phyloP scores from a whole-genome alignment of 2,888 invertebrate species.

The Macaria notata region DNA sequence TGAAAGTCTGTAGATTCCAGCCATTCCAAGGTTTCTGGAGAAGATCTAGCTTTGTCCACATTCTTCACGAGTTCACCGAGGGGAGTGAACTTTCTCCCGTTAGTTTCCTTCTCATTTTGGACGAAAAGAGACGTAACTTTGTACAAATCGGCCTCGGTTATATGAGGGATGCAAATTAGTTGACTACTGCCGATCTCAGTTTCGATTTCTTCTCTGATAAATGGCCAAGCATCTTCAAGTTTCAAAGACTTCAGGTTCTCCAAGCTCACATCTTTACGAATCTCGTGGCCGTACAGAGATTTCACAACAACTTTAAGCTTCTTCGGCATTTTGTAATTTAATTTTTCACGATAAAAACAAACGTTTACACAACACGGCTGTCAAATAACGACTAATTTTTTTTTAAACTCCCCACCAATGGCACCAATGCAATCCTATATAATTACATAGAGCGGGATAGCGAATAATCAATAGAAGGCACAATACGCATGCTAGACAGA shows the following conservation, averaged over 20 bases:
- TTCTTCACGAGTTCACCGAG: constrained; percentile 69
- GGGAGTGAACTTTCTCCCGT: constrained; percentile 75
- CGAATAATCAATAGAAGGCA: constrained; percentile 36
- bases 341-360: constrained; percentile 27
- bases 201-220: constrained; percentile 79
- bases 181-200: constrained; percentile 77
- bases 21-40: constrained; percentile 64
- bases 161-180: constrained; percentile 76
- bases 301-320: constrained; percentile 77
- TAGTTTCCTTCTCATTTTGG: constrained; percentile 70
- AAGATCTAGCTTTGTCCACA: constrained; percentile 67
- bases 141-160: constrained; percentile 77
- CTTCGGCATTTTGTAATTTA: constrained; percentile 67
- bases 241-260: constrained; percentile 70
- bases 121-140: constrained; percentile 75
- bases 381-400: constrained; percentile 47
- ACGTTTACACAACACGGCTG: constrained; percentile 31
- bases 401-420: not conserved
- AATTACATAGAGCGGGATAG: constrained; percentile 28
- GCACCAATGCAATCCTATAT: not conserved
- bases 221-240: constrained; percentile 78
- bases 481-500: constrained; percentile 24
- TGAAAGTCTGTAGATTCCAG: constrained; percentile 62
- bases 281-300: constrained; percentile 76
- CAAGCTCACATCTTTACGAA: constrained; percentile 77